phyloP scores from a whole-genome alignment of 2,797 vertebrate genomes.

The Sphenopsis melanotis region DNA sequence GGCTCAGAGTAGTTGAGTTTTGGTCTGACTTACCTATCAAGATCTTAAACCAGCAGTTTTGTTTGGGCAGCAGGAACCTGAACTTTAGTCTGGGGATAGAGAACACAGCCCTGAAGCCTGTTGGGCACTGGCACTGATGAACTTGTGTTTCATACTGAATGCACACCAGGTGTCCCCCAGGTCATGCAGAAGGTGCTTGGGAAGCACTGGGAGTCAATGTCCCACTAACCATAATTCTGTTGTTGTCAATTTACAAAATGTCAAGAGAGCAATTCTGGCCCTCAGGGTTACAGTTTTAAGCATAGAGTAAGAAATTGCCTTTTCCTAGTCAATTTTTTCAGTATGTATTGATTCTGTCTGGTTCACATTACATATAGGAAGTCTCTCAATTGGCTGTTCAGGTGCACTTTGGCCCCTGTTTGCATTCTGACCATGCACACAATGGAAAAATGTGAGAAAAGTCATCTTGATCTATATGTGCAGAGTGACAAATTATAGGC shows the following conservation, averaged over 20 bases:
- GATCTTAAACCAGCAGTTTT: neutral
- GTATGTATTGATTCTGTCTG: neutral
- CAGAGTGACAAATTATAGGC: neutral
- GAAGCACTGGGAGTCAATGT: neutral
- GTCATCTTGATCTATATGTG: neutral
- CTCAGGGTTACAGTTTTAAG: neutral
- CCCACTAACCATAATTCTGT: neutral
- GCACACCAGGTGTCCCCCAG: neutral
- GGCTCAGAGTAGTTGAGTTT: neutral
- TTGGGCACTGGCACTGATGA: neutral
- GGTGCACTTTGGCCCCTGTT: neutral
- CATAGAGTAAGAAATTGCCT: neutral
- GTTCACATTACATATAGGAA: neutral
- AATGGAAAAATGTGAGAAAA: neutral
- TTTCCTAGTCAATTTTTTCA: neutral
- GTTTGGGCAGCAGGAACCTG: neutral
- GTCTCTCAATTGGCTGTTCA: neutral
- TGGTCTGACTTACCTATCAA: neutral
- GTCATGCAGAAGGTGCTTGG: neutral
- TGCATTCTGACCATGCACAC: neutral
- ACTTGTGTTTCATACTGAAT: neutral
- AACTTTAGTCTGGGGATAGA: neutral
- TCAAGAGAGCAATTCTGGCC: neutral
- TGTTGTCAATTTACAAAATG: neutral
- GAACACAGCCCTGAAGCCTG: neutral